These are phyloP conservation scores for Chloropsis cyanopogon DNA, from an alignment of 2,113 vertebrate genomes.

Conservation along the genomic window DNA sequence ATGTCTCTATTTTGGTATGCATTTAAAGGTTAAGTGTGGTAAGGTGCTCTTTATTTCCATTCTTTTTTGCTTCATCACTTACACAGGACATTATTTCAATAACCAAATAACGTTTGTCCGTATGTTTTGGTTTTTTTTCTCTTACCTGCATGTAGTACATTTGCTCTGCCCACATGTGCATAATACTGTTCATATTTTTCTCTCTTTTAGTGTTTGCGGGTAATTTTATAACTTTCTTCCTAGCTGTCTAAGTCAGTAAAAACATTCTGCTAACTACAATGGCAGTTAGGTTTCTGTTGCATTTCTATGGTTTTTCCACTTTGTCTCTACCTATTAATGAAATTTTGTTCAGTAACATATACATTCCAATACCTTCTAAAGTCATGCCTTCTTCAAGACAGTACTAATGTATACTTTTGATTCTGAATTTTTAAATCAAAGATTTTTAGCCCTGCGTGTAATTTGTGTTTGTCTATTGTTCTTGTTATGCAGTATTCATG, in stretches of 20 bases:
- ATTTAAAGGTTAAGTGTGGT: neutral
- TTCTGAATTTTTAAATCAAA: neutral
- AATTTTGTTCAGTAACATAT: neutral
- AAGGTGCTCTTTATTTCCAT: neutral
- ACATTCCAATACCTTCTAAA: neutral
- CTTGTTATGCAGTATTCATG: neutral
- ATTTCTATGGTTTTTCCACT: neutral
- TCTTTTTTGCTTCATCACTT: neutral
- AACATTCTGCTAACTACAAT: neutral
- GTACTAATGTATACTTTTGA: neutral
- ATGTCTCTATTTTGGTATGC: neutral
- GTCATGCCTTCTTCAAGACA: neutral
- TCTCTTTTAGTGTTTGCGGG: neutral
- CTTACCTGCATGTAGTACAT: neutral
- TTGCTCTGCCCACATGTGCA: neutral
- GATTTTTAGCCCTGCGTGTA: neutral
- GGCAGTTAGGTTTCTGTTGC: neutral
- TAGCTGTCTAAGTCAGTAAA: neutral
- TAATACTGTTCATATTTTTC: neutral
- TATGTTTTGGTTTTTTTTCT: rapidly evolving
- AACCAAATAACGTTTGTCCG: neutral
- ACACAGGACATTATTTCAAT: neutral
- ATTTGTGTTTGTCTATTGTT: neutral
- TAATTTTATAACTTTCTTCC: neutral
- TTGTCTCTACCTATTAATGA: neutral